Evolutionary conservation across 2,888 invertebrate genomes (phyloP).

Genomic region (Zootermopsis nevadensis): DNA sequence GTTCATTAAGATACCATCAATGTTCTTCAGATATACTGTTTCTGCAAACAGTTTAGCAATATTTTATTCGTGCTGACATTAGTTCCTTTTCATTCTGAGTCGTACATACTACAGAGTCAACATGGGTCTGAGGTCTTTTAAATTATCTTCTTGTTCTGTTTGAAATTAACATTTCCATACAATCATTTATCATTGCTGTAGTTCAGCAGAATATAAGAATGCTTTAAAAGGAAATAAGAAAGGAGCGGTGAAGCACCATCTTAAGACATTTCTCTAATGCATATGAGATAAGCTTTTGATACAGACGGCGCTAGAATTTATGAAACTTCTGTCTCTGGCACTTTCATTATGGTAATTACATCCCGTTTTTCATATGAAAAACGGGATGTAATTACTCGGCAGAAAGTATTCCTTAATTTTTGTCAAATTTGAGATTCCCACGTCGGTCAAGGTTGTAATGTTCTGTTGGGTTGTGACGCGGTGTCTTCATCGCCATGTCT

Average conservation of each 20-base stretch:
- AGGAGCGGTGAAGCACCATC: neutral
- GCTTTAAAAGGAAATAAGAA: neutral
- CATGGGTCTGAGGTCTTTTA: neutral
- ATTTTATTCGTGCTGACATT: neutral
- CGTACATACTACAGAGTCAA: neutral
- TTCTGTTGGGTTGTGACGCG: no score
- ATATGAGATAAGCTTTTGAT: neutral
- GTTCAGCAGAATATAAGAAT: neutral
- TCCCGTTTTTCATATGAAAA: no score
- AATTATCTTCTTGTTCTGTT: neutral
- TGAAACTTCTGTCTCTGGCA: no score
- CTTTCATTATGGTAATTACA: no score
- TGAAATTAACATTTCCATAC: neutral
- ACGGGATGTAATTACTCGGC: no score
- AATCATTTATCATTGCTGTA: neutral
- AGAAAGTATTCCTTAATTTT: no score
- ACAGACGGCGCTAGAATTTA: neutral
- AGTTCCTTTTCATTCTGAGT: neutral
- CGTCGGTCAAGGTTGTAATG: no score
- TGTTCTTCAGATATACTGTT: neutral
- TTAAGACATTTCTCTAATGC: neutral
- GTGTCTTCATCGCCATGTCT: no score
- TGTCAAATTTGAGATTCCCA: no score
- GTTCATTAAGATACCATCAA: neutral
- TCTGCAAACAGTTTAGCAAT: neutral